Evolutionary conservation across 2,888 invertebrate species (phyloP), one percentile per base, ranked within the genome.

Genomic region (Colletes collaris): DNA sequence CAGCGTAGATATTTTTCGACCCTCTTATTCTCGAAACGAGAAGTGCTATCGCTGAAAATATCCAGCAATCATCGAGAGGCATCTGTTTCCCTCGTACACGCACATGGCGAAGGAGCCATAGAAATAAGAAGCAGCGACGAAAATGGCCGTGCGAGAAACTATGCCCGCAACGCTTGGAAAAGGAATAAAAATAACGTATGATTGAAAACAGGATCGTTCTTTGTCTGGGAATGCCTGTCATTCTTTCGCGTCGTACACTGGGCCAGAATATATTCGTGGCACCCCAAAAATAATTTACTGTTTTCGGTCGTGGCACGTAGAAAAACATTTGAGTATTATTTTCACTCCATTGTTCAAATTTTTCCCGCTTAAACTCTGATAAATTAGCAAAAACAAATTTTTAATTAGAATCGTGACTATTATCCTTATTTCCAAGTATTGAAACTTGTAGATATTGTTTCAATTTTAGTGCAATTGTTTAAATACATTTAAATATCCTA

Each of bases 11-110:
- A 50, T 40, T 78, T 66, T 64, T 62, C 64, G 44, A 44, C 27
- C 53, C 16, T 40, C 49, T 52, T 50, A 55, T 37, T 78, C 62
- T 52, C 16, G 37, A 70, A 70, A 63, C 71, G 68, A 76, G 69
- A 76, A 78, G 53, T 35, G 49, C 62, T 53, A 72, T 69, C 44
- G 67, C 82, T 68, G 64, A 82, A 86, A 86, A 86, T 86, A 82
- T 27, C 68, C 75, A 13, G 50, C 58, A 67, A 75, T 78, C 75
- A 71, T 84, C 75, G 68, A 75, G 69, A 44, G 84, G 82, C 82
- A 82, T 84, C 81, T 86, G 84, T 79, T 86, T 73, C 69, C 74
- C 58, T 55, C 50, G 66, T 53, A 59, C 59, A 37, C 69, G 75
- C 82, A 78, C 77, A 76, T 82, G 82, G 69, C 75, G 69, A n/a